Evolutionary conservation across 1,140 invertebrate species (phyloP), one percentile per base, ranked within the genome.

Genomic region (Araneus ventricosus): DNA sequence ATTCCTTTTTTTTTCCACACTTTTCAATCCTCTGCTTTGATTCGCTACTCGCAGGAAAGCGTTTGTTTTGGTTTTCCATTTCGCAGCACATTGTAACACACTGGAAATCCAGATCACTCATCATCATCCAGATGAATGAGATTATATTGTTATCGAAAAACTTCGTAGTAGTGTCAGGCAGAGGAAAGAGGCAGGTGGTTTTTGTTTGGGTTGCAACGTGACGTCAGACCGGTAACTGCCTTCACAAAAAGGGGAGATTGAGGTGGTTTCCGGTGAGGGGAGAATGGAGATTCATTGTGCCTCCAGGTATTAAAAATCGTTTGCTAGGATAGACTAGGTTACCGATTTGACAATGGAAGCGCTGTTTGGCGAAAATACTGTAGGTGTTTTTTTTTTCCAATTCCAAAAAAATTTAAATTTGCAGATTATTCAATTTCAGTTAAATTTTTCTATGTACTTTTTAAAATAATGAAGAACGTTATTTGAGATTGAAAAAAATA

Each of bases 201-300:
- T 37, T 86, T n/a, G 27, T 61, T 34, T 8, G 82, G 52, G n/a
- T 30, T 57, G 41, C 41, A 59, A 17, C 24, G 52, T 59, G 52
- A 86, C 84, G 84, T 86, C 84, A 86, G 8, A 52, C 52, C 52
- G 84, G 84, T 61, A 86, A 52, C 37, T 20, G 27, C 27, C 14
- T 52, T 86, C 24, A 30, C 52, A 30, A 37, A 61, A 86, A 86
- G 52, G 52, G 84, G 52, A 27, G 52, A 61, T 27, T 57, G 45
- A 27, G 27, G 20, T 22, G 30, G 52, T 30, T 86, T 86, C 84
- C 84, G 52, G 41, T 34, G 84, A 59, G 41, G 45, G 45, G 52
- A 22, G 57, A 59, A 61, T 45, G 84, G 27, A 57, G 84, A 84
- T 84, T 41, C 45, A 52, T 84, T 41, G 80, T 45, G 67, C 10